phyloP scores from a whole-genome alignment of 2,113 vertebrate genomes.

The Smithornis capensis region DNA sequence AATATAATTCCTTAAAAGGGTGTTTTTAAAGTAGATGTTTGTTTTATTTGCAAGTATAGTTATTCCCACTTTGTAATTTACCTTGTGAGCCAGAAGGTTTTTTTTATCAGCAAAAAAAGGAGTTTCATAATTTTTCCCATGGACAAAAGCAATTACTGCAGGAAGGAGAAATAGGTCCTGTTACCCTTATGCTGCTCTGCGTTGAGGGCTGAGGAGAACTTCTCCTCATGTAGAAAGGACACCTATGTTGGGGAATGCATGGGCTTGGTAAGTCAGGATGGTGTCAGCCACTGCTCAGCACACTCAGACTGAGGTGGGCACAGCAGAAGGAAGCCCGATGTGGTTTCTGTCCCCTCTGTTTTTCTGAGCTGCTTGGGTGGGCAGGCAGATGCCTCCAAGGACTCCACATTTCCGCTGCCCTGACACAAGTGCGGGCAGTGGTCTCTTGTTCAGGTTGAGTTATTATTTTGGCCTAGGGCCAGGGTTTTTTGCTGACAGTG shows the following conservation, averaged over 20 bases:
- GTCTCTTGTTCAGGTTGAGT: not conserved
- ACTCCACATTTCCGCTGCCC: accelerated
- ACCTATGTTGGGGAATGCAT: not conserved
- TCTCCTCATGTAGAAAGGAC: not conserved
- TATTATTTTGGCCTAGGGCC: not conserved
- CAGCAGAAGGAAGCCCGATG: accelerated
- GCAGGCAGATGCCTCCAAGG: not conserved
- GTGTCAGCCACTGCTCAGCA: not conserved
- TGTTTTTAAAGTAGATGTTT: not conserved
- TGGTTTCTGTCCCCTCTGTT: not conserved
- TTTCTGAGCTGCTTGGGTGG: not conserved
- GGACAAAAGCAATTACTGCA: not conserved
- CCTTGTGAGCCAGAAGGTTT: not conserved
- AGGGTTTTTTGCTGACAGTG: not conserved
- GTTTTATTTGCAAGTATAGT: not conserved
- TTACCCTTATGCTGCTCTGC: not conserved
- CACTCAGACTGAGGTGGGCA: not conserved
- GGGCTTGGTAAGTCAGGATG: not conserved
- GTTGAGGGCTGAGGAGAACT: not conserved
- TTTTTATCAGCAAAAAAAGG: not conserved
- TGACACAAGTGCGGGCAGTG: not conserved
- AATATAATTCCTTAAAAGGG: not conserved
- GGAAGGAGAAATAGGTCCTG: not conserved
- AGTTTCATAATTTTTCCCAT: not conserved
- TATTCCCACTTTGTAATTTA: not conserved